Conservation (phyloP, 2,888 invertebrate species). For the Tenthredo notha region DNA sequence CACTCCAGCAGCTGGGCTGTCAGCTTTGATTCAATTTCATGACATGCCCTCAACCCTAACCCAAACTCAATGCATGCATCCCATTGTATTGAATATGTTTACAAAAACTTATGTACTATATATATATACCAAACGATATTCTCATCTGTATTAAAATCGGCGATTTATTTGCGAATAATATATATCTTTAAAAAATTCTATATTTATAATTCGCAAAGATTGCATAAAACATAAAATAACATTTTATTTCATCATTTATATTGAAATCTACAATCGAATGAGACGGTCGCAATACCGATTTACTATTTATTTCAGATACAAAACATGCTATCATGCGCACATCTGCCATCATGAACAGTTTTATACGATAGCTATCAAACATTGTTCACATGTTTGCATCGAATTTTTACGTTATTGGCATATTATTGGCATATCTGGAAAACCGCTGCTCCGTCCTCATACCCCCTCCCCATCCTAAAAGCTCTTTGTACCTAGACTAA, state of each 20-base stretch:
- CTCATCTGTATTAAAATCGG: too few species aligned
- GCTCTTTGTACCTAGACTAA: not conserved
- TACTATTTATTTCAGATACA: not conserved
- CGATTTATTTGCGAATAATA: too few species aligned
- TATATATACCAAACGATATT: not conserved
- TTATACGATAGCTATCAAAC: not conserved
- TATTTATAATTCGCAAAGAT: too few species aligned
- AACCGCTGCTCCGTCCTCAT: not conserved
- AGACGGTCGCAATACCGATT: not conserved
- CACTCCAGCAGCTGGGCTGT: conserved; percentile 16
- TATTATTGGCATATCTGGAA: conserved; percentile 41
- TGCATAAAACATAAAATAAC: not conserved
- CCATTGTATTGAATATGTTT: not conserved
- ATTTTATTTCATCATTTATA: not conserved
- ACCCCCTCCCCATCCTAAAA: too few species aligned
- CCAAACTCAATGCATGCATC: not conserved
- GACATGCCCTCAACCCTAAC: not conserved
- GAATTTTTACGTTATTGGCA: conserved; percentile 46
- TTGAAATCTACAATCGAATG: too few species aligned
- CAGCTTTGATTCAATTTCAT: conserved; percentile 25
- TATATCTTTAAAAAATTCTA: too few species aligned
- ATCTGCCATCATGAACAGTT: conserved; percentile 5
- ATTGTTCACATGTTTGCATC: conserved; percentile 29
- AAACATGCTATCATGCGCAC: not conserved
- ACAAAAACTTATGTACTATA: not conserved